A percentile compares a stretch with the other conserved stretches of the same genome.
These are phyloP conservation scores for Cantharis lateralis DNA, from an alignment of 2,888 invertebrate species.

Conservation along the genomic window DNA sequence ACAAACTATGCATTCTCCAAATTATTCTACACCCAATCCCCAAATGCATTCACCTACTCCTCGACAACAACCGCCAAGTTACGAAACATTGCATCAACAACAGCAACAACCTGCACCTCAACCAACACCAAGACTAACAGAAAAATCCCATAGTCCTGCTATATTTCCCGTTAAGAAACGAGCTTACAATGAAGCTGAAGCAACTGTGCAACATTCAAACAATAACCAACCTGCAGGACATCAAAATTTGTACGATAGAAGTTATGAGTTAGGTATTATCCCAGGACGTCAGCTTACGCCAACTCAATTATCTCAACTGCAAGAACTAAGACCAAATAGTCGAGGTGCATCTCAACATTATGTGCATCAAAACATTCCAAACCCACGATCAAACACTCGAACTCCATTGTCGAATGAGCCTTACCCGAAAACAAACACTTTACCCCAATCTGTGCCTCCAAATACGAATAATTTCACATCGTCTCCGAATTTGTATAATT, in stretches of 20 bases:
- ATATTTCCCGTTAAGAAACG: constrained; percentile 69
- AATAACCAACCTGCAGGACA: constrained; percentile 33
- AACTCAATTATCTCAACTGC: constrained; percentile 14
- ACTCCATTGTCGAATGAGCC: neutral
- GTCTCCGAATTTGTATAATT: constrained; percentile 37
- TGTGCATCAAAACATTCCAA: constrained; percentile 48
- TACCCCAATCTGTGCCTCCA: constrained; percentile 23
- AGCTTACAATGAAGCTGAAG: constrained; percentile 60
- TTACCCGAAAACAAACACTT: neutral
- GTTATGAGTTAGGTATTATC: constrained; percentile 32
- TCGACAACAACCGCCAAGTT: constrained; percentile 15
- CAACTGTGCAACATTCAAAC: constrained; percentile 8
- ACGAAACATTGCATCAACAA: constrained; percentile 22
- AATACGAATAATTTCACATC: constrained; percentile 47
- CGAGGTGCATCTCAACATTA: constrained; percentile 38
- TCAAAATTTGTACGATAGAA: constrained; percentile 27
- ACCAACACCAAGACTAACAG: constrained; percentile 34
- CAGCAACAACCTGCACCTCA: constrained; percentile 15
- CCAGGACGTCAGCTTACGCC: constrained; percentile 27
- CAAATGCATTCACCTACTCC: constrained; percentile 19
- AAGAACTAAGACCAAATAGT: constrained; percentile 13
- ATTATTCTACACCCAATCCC: constrained; percentile 14
- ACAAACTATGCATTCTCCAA: constrained; percentile 28
- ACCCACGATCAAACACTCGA: constrained; percentile 40
- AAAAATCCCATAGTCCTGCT: constrained; percentile 45